Evolutionary conservation across 1,140 invertebrate genomes (phyloP), one percentile per base, ranked within the genome.

Genomic region (Brachionus sp.): DNA sequence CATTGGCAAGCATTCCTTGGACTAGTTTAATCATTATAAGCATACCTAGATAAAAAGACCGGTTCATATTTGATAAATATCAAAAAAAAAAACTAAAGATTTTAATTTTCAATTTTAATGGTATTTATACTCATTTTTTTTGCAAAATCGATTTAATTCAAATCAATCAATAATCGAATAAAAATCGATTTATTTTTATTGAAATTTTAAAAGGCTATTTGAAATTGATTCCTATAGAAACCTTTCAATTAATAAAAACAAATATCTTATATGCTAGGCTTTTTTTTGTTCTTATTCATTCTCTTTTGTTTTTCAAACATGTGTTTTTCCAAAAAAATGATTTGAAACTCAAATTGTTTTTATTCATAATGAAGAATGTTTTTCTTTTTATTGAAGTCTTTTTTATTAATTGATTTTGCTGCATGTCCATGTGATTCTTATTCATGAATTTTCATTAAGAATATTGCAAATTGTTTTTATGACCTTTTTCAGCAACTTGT

Each of bases 381-480:
- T 66, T 35, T n/a, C n/a, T n/a, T 33, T 66, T 33, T 66, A 29
- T 66, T 16, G 9, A 35, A 29, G 25, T 33, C 10, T 3, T 25
- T 23, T 64, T 0, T 33, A 66, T 37, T 66, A 23, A 33, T 66
- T 33, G 33, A 66, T 66, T 66, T 33, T n/a, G 9, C 12, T 66
- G 64, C 50, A 7, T 16, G n/a, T 19, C 50, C 50, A 57, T 25
- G 9, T 57, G 19, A 57, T 57, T 57, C 19, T 57, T 9, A 57
- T 57, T 57, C 16, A 25, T 6, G 9, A 50, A 50, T 64, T 25
- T 64, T 64, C 57, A 66, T 66, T 6, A 66, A 66, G 12, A 33
- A 66, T 33, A 66, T 66, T 66, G 50, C 64, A 66, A 66, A 66
- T 66, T 66, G 29, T 66, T 66, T 66, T 33, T 66, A 66, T 66